Conservation (phyloP, 1,140 invertebrate genomes). For the Nylanderia fulva region DNA sequence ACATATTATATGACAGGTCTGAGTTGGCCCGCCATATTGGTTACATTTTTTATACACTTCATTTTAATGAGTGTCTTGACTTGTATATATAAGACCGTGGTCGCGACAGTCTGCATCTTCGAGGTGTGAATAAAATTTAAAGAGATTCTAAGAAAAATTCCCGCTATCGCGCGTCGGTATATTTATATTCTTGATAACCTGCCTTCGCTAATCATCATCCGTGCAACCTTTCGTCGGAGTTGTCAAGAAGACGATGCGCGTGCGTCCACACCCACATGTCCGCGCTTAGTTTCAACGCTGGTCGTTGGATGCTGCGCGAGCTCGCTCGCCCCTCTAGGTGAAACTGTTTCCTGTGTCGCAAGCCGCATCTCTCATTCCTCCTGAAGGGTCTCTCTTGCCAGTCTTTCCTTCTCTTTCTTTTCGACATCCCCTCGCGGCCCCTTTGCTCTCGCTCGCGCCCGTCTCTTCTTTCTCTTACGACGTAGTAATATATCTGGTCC, state of each 20-base stretch:
- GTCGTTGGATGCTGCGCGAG: constrained; percentile 61
- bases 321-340: constrained; percentile 74
- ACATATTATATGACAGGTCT: no score
- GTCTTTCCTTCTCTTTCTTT: constrained; percentile 38
- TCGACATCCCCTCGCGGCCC: constrained; percentile 1
- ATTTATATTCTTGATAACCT: constrained; percentile 8
- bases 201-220: background rate
- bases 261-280: constrained; percentile 76
- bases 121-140: background rate
- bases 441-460: constrained; percentile 16
- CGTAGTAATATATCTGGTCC: constrained; percentile 73
- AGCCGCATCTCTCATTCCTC: constrained; percentile 76
- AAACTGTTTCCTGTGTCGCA: constrained; percentile 83
- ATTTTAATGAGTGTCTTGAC: no score
- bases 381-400: constrained; percentile 65
- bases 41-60: no score
- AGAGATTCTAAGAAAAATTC: background rate
- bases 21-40: no score
- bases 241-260: constrained; percentile 72
- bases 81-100: no score
- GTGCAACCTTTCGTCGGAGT: constrained; percentile 61
- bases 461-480: constrained; percentile 71
- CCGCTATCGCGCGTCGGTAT: background rate
- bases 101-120: background rate
- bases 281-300: background rate